Conservation (phyloP, 1,140 invertebrate species). For the Philopotamus ludificatus region DNA sequence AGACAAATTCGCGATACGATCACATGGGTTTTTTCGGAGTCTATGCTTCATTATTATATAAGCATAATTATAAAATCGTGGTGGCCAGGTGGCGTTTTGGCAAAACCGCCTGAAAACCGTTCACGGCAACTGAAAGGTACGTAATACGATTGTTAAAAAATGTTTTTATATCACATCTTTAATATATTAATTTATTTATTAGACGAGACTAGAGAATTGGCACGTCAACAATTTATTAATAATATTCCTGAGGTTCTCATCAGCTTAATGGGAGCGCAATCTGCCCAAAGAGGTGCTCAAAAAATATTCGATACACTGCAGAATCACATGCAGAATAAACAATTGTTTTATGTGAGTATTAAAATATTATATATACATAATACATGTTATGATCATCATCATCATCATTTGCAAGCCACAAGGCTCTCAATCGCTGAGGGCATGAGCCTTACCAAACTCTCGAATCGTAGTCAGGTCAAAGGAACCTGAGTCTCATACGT, state of each 20-base stretch:
- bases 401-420: too few relatives aligned
- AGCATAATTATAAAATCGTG: conserved; percentile 80
- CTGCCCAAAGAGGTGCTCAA: conserved; percentile 75
- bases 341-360: conserved; percentile 84
- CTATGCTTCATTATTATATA: conserved; percentile 87
- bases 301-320: conserved; percentile 88
- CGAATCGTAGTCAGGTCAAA: too few relatives aligned
- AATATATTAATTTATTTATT: conserved; percentile 9
- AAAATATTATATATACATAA: conserved; percentile 22
- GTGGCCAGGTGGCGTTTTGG: conserved; percentile 80
- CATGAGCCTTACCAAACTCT: too few relatives aligned
- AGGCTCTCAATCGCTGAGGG: too few relatives aligned
- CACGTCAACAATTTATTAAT: conserved; percentile 66
- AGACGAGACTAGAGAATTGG: conserved; percentile 63
- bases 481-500: too few relatives aligned
- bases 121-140: conserved; percentile 70
- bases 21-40: conserved; percentile 82
- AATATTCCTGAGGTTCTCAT: conserved; percentile 77
- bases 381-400: conserved; percentile 19
- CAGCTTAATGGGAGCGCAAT: conserved; percentile 82
- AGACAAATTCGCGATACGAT: conserved; percentile 87
- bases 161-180: not conserved
- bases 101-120: conserved; percentile 56
- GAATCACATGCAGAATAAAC: conserved; percentile 84
- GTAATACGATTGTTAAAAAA: conserved; percentile 10